These are phyloP conservation scores for Drosophila kepulauana DNA, from an alignment of 1,140 invertebrate species.

Conservation along the genomic window DNA sequence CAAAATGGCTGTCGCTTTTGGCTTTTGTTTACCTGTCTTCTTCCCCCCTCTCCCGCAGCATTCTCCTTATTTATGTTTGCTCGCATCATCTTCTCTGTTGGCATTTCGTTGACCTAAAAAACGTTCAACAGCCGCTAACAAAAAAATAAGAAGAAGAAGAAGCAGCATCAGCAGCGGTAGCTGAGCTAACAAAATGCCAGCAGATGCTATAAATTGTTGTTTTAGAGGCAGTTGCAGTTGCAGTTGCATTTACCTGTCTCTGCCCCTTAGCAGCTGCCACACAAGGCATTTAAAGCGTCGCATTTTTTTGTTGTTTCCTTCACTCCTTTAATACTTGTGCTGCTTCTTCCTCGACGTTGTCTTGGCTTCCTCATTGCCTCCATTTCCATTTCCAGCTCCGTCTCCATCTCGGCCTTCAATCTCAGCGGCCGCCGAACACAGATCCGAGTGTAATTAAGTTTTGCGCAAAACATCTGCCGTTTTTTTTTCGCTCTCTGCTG, in stretches of 20 bases:
- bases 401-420: conserved; percentile 70
- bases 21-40: conserved; percentile 72
- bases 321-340: conserved; percentile 4
- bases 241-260: conserved; percentile 67
- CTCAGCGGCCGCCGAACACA: conserved; percentile 52
- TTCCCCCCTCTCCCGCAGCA: background rate
- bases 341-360: background rate
- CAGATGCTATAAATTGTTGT: conserved; percentile 70
- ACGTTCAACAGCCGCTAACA: conserved; percentile 72
- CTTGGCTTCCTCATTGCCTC: conserved; percentile 3
- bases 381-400: background rate
- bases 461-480: conserved; percentile 76
- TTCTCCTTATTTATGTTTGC: conserved; percentile 70
- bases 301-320: conserved; percentile 3
- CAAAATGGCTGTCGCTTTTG: conserved; percentile 64
- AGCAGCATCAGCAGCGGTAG: conserved; percentile 6
- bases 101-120: conserved; percentile 82
- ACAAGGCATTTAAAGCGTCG: conserved; percentile 61
- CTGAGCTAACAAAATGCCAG: conserved; percentile 56
- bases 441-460: conserved; percentile 73
- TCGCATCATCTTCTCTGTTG: conserved; percentile 73
- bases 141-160: conserved; percentile 34
- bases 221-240: conserved; percentile 55
- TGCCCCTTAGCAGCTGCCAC: conserved; percentile 43
- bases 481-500: conserved; percentile 25